phyloP scores from a whole-genome alignment of 2,113 vertebrate genomes.

The Ptychochromis oligacanthus region DNA sequence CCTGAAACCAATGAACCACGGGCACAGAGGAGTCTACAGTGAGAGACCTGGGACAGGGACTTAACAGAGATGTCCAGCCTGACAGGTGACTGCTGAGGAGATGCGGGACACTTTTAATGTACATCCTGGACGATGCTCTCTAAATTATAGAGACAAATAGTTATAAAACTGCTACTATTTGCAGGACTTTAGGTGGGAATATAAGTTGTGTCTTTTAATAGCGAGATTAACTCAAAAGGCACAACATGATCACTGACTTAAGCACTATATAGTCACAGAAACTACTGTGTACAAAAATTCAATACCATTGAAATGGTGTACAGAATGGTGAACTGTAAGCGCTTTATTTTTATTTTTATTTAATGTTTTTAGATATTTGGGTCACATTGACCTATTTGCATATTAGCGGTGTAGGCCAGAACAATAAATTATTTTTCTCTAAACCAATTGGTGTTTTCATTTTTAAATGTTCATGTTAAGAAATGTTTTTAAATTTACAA shows the following conservation, averaged over 20 bases:
- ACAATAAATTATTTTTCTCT: constrained; percentile 59
- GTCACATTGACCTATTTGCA: constrained; percentile 47
- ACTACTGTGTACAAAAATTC: not conserved
- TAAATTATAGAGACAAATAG: not conserved
- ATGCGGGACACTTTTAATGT: not conserved
- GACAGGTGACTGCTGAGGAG: constrained; percentile 18
- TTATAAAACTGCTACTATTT: not conserved
- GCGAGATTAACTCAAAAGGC: not conserved
- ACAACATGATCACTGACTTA: constrained; percentile 16
- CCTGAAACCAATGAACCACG: not conserved
- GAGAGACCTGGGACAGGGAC: constrained; percentile 20
- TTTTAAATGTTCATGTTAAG: not conserved
- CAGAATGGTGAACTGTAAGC: constrained; percentile 22
- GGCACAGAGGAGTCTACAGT: not conserved
- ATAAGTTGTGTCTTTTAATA: not conserved
- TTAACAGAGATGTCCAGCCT: constrained; percentile 19
- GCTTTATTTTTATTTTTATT: constrained; percentile 48
- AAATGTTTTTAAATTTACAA: not conserved
- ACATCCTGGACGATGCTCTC: not conserved
- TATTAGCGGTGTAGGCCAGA: constrained; percentile 24
- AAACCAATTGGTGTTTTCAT: not conserved
- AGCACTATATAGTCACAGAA: constrained; percentile 48
- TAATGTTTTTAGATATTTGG: constrained; percentile 33
- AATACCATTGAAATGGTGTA: constrained; percentile 5
- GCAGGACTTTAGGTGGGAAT: not conserved